Evolutionary conservation across 2,797 vertebrate species (phyloP).

Genomic region (Oophaga sylvatica): DNA sequence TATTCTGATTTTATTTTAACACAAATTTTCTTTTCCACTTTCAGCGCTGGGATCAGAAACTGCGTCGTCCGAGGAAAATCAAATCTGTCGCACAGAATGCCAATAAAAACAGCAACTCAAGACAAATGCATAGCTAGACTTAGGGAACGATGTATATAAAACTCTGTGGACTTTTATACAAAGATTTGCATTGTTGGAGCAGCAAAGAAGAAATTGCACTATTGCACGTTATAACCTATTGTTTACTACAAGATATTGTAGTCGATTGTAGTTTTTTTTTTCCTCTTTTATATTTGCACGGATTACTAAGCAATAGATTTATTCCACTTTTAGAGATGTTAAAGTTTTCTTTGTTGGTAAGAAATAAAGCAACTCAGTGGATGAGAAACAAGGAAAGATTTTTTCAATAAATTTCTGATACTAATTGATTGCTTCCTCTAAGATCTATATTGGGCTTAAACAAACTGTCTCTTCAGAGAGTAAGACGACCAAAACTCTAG

Average conservation of each 20-base stretch:
- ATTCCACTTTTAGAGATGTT: conserved; percentile 47
- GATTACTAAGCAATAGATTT: conserved; percentile 76
- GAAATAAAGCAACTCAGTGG: conserved; percentile 8
- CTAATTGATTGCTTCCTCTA: neutral
- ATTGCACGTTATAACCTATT: conserved; percentile 86
- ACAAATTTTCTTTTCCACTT: conserved; percentile 26
- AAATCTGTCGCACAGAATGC: conserved; percentile 66
- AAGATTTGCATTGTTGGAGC: conserved; percentile 74
- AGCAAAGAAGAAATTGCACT: conserved; percentile 90
- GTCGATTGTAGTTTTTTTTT: conserved; percentile 80
- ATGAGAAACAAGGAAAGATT: conserved; percentile 16
- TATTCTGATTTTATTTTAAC: neutral
- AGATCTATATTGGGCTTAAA: neutral
- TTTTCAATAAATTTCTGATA: conserved; percentile 18
- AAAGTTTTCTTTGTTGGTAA: conserved; percentile 10
- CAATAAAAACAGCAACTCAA: conserved; percentile 67
- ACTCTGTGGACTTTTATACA: conserved; percentile 68
- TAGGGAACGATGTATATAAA: conserved; percentile 3
- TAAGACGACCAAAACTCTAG: too few species aligned
- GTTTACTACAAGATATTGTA: conserved; percentile 76
- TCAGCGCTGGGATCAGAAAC: conserved; percentile 84
- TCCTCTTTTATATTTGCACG: conserved; percentile 71
- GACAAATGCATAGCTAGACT: conserved; percentile 71
- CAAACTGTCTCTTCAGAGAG: too few species aligned
- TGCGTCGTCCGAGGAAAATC: conserved; percentile 73